Percentiles rank a stretch among this genome's conserved stretches.
These are phyloP conservation scores for Triplophysa tibetana DNA, from an alignment of 2,113 vertebrate species.

Conservation along the genomic window DNA sequence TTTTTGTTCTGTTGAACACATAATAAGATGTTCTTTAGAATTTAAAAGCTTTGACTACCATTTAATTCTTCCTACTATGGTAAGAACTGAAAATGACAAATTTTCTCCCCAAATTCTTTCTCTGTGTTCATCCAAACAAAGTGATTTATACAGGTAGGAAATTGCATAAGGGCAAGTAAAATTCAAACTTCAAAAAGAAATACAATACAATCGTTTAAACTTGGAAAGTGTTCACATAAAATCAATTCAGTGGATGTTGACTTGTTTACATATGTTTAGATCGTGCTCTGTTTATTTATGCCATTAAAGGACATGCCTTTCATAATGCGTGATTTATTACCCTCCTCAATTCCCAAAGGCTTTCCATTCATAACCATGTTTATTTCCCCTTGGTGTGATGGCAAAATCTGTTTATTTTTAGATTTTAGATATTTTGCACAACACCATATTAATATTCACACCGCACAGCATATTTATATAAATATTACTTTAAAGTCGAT, in stretches of 20 bases:
- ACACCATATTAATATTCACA: neutral
- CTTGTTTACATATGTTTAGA: neutral
- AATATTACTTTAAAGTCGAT: neutral
- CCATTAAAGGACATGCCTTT: constrained; percentile 1
- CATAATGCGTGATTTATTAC: constrained; percentile 12
- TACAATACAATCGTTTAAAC: neutral
- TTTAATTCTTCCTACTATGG: too few relatives aligned
- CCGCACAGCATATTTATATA: neutral
- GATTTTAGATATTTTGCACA: neutral
- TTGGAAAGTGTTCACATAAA: neutral
- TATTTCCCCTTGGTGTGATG: neutral
- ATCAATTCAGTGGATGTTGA: neutral
- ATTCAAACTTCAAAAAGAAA: neutral
- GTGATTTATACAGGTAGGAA: too few relatives aligned
- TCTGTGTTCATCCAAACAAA: too few relatives aligned
- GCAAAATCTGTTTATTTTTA: neutral
- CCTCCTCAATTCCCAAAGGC: neutral
- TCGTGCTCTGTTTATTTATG: neutral
- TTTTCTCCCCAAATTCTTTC: too few relatives aligned
- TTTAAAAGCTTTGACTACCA: too few relatives aligned
- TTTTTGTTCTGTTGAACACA: too few relatives aligned
- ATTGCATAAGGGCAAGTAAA: too few relatives aligned
- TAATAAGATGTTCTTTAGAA: too few relatives aligned
- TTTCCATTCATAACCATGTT: constrained; percentile 13
- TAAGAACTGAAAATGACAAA: too few relatives aligned